Percentiles rank a stretch among this genome's conserved stretches.
Evolutionary conservation across 1,140 invertebrate species (phyloP).

Genomic region (Macrosteles quadrilineatus): DNA sequence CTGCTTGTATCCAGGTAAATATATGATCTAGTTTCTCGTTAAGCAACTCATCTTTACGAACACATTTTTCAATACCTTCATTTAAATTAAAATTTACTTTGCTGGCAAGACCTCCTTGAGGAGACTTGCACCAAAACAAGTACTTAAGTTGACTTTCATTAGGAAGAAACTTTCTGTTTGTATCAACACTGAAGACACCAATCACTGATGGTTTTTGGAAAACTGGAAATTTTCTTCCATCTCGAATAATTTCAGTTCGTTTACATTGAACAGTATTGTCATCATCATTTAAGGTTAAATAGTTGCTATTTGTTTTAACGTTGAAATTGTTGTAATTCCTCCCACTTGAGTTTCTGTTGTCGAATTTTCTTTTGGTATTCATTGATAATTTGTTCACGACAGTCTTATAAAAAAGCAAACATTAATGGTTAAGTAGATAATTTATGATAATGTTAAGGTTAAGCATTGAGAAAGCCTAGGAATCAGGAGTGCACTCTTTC

Average conservation of each 20-base stretch:
- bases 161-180: conserved; percentile 43
- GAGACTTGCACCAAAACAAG: conserved; percentile 45
- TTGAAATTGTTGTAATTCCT: too few relatives aligned
- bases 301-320: too few relatives aligned
- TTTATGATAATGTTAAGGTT: too few relatives aligned
- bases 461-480: too few relatives aligned
- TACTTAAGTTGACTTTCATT: conserved; percentile 55
- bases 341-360: too few relatives aligned
- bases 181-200: conserved; percentile 55
- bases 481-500: too few relatives aligned
- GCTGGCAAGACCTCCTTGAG: conserved; percentile 54
- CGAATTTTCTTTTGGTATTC: too few relatives aligned
- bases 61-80: conserved; percentile 48
- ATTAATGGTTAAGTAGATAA: too few relatives aligned
- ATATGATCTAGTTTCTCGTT: conserved; percentile 53
- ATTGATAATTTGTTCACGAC: too few relatives aligned
- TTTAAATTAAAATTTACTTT: conserved; percentile 52
- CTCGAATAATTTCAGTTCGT: background rate
- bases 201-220: conserved; percentile 53
- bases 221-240: conserved; percentile 47
- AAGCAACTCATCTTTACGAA: conserved; percentile 46
- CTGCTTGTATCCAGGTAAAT: conserved; percentile 53
- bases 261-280: too few relatives aligned
- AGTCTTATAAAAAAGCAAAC: too few relatives aligned
- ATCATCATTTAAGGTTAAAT: too few relatives aligned